phyloP scores from a whole-genome alignment of 2,113 vertebrate genomes.

The Agapornis roseicollis region DNA sequence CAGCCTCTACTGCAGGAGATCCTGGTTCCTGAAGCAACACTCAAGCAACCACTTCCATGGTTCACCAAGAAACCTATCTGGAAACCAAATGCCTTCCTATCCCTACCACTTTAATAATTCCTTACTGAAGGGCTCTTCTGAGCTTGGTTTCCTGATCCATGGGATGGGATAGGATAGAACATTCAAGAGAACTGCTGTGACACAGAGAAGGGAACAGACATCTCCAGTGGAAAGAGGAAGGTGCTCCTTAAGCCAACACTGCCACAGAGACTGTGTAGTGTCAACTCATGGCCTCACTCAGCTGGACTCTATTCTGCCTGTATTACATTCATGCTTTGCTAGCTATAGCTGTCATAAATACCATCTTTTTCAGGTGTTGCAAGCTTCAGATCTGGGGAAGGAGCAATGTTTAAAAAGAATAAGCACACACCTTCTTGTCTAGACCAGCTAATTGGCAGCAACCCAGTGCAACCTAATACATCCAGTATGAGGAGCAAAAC shows the following conservation, averaged over 20 bases:
- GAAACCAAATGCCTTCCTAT: neutral
- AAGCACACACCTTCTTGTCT: neutral
- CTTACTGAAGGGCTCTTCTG: neutral
- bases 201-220: neutral
- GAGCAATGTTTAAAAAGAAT: neutral
- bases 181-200: neutral
- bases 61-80: neutral
- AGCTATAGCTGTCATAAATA: neutral
- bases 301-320: neutral
- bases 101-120: neutral
- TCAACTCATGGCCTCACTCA: neutral
- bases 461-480: conserved; percentile 11
- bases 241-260: neutral
- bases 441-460: neutral
- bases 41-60: neutral
- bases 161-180: neutral
- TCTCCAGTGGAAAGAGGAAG: neutral
- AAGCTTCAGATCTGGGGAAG: neutral
- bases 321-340: neutral
- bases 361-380: neutral
- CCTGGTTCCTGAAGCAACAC: neutral
- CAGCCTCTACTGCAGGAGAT: neutral
- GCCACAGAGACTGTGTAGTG: neutral
- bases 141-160: neutral
- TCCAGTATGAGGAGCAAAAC: conserved; percentile 24